Conservation (phyloP, 2,888 invertebrate genomes). For the Sericinus montela region DNA sequence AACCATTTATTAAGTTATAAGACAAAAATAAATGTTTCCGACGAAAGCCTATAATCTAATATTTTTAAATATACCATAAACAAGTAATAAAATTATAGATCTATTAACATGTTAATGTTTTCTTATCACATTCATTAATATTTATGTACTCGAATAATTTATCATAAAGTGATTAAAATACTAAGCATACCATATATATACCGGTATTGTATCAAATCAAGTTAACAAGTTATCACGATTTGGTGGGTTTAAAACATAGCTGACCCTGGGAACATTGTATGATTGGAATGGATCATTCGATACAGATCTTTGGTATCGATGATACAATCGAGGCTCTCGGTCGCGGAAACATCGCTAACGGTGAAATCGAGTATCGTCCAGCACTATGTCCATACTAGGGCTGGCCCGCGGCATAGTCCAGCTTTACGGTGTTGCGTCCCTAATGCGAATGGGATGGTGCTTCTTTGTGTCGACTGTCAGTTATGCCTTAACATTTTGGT, state of each 20-base stretch:
- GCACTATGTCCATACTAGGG: conserved; percentile 18
- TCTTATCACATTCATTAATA: background rate
- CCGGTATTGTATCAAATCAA: background rate
- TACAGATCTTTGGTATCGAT: conserved; percentile 13
- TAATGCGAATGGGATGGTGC: conserved; percentile 10
- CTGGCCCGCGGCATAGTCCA: conserved; percentile 12
- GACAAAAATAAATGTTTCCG: too few relatives aligned
- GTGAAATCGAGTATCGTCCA: conserved; percentile 9
- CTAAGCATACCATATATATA: background rate
- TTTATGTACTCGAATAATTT: background rate
- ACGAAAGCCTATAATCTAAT: too few relatives aligned
- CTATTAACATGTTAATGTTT: background rate
- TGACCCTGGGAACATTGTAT: conserved; percentile 17
- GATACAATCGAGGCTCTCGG: conserved; percentile 15
- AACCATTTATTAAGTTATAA: too few relatives aligned
- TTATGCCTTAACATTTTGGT: background rate
- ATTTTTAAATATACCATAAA: background rate
- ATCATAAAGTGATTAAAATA: background rate
- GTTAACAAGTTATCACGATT: conserved; percentile 13
- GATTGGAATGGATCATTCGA: conserved; percentile 14
- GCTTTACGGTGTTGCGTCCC: conserved; percentile 1
- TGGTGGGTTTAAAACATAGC: conserved; percentile 11
- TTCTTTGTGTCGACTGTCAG: background rate
- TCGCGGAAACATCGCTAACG: conserved; percentile 21
- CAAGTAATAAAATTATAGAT: background rate